Base-by-base conservation (phyloP, 1,140 invertebrate species). In the Vanessa tameamea region DNA sequence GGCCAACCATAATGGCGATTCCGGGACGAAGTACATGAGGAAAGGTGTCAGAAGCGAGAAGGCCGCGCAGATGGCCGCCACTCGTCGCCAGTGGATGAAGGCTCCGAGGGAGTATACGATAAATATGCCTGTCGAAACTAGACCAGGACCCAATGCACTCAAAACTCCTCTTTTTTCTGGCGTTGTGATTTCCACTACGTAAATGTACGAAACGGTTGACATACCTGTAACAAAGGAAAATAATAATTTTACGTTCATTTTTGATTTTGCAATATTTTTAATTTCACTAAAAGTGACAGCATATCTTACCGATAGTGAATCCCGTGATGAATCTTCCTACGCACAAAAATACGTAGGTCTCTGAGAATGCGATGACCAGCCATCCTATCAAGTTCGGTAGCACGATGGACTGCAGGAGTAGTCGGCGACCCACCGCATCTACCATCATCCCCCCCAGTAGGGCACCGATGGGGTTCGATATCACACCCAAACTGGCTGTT, bases 321-420 rank as follows among this genome's bases (percentile, higher is more conserved):
- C 96, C 96, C 15, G 95, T 96, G 69, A 97, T 93, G 69, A 97
- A 94, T 81, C 96, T 93, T 14, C 96, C 96, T 6, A 94, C 85
- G 80, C 95, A 96, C 2, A 97, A 83, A 76, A 94, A 93, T 1
- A 93, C 81, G 69, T 95, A 94, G 70, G 93, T 93, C 37, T 93
- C 90, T 3, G 95, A 93, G 81, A 95, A 93, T 11, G 95, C 95
- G 75, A 97, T 96, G 51, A 96, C 91, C 0, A 96, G 81, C 96
- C 96, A 98, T 12, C 97, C 97, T 8, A 95, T 78, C 1, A 96
- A 84, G 79, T 96, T 97, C 0, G 97, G 96, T 43, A 97, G 76
- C 8, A 95, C 94, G 3, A 96, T 95, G 14, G 96, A 87, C 78
- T 96, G 94, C 37, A 98, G 94, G 0, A 96, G 95, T 5, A 94